Conservation (phyloP, 2,797 vertebrate genomes). For the Labroides dimidiatus region DNA sequence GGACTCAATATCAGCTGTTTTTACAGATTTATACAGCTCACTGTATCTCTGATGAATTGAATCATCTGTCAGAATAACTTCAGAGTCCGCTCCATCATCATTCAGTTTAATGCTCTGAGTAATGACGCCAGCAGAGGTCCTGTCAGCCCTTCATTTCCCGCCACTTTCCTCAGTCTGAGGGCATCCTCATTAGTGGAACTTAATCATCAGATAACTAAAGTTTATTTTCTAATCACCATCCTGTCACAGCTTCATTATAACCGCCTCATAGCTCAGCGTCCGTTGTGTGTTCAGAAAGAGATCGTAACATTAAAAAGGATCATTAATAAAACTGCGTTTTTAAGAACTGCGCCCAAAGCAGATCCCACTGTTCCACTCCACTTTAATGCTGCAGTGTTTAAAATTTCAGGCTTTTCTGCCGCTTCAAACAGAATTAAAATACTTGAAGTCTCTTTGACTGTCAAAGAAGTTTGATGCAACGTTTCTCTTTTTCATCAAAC, state of each 20-base stretch:
- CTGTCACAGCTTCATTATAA: slow-evolving; percentile 25
- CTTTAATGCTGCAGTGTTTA: not conserved
- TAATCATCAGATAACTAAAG: slow-evolving; percentile 38
- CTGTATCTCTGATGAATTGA: slow-evolving; percentile 6
- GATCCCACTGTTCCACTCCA: not conserved
- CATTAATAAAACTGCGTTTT: too few species aligned
- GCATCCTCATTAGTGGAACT: slow-evolving; percentile 54
- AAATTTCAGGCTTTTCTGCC: slow-evolving; percentile 2
- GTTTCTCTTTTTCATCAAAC: slow-evolving; percentile 16
- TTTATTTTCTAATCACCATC: slow-evolving; percentile 37
- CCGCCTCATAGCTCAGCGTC: slow-evolving; percentile 5
- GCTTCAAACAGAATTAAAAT: slow-evolving; percentile 39
- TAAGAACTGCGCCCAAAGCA: not conserved
- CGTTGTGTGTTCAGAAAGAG: not conserved
- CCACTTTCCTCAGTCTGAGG: slow-evolving; percentile 27
- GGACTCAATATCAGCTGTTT: too few species aligned
- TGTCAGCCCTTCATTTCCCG: slow-evolving; percentile 48
- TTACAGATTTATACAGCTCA: too few species aligned
- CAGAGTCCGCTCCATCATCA: not conserved
- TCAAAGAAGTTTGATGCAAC: slow-evolving; percentile 8
- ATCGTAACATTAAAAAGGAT: not conserved
- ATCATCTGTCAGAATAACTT: slow-evolving; percentile 18
- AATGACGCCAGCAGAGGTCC: slow-evolving; percentile 39
- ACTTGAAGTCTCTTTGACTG: not conserved
- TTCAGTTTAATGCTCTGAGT: slow-evolving; percentile 16